Conservation (phyloP, 2,113 vertebrate species). For the Climacteris rufus region DNA sequence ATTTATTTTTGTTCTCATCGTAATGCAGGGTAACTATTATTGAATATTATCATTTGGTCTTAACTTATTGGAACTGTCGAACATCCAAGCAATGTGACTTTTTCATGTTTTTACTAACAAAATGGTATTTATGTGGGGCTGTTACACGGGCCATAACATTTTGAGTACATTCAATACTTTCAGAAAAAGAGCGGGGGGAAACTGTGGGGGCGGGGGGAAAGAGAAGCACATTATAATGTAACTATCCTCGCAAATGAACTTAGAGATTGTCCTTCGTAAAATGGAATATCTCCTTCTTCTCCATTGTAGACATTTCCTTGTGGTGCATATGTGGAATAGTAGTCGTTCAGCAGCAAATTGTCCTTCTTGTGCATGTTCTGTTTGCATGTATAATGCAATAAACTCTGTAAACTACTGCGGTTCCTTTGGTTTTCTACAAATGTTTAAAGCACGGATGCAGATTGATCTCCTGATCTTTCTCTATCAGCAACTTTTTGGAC, state of each 20-base stretch:
- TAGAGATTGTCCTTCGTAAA: slow-evolving; percentile 76
- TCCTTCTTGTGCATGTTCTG: slow-evolving; percentile 91
- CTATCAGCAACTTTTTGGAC: not conserved
- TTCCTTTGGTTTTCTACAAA: slow-evolving; percentile 74
- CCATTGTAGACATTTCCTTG: slow-evolving; percentile 75
- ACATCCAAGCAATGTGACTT: slow-evolving; percentile 79
- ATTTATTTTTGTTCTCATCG: slow-evolving; percentile 84
- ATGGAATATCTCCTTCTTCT: slow-evolving; percentile 72
- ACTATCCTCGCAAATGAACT: slow-evolving; percentile 72
- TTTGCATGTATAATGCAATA: slow-evolving; percentile 98
- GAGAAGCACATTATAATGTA: slow-evolving; percentile 84
- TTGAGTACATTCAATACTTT: slow-evolving; percentile 74
- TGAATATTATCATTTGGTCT: slow-evolving; percentile 80
- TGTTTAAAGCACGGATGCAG: not conserved
- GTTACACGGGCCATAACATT: slow-evolving; percentile 73
- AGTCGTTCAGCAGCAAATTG: slow-evolving; percentile 77
- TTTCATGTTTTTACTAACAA: slow-evolving; percentile 79
- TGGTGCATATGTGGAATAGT: slow-evolving; percentile 81
- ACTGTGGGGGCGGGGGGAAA: slow-evolving; percentile 62
- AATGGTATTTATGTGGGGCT: slow-evolving; percentile 78
- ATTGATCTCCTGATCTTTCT: not conserved
- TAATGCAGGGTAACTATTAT: slow-evolving; percentile 84
- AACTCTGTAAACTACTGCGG: slow-evolving; percentile 81
- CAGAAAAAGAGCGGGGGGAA: slow-evolving; percentile 33
- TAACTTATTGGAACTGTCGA: slow-evolving; percentile 84